Evolutionary conservation across 1,140 invertebrate species (phyloP).

Genomic region (Sinonovacula constricta): DNA sequence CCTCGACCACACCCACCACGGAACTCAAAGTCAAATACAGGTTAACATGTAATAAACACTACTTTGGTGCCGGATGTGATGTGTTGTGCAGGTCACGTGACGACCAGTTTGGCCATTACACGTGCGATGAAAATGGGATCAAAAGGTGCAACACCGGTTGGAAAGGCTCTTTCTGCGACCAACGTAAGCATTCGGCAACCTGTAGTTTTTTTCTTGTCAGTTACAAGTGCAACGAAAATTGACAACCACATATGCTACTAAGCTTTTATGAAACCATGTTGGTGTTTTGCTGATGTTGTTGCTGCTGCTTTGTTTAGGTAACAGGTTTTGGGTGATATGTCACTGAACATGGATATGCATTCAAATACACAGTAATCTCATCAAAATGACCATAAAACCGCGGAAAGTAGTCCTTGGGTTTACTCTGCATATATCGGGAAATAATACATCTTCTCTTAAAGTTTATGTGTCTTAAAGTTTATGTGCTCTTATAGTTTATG

Average conservation of each 20-base stretch:
- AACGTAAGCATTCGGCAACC: conserved; percentile 59
- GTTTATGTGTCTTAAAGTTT: too few relatives aligned
- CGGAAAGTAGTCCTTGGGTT: too few relatives aligned
- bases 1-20: conserved; percentile 23
- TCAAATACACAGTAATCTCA: too few relatives aligned
- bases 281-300: too few relatives aligned
- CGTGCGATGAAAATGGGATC: conserved; percentile 88
- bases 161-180: conserved; percentile 90
- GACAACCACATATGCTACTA: not conserved
- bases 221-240: not conserved
- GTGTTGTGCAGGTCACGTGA: conserved; percentile 81
- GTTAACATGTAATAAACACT: conserved; percentile 67
- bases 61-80: conserved; percentile 69
- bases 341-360: too few relatives aligned
- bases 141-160: conserved; percentile 93
- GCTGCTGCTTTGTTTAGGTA: not conserved
- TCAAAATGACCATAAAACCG: too few relatives aligned
- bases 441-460: too few relatives aligned
- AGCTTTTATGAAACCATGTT: not conserved
- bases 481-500: too few relatives aligned
- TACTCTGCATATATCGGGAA: too few relatives aligned
- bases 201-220: not conserved
- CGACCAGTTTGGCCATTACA: conserved; percentile 95
- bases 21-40: conserved; percentile 79
- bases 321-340: not conserved